A percentile compares a stretch with the other conserved stretches of the same genome.
These are phyloP conservation scores for Hippocampus mohnikei DNA, from an alignment of 2,113 vertebrate genomes.

Conservation along the genomic window DNA sequence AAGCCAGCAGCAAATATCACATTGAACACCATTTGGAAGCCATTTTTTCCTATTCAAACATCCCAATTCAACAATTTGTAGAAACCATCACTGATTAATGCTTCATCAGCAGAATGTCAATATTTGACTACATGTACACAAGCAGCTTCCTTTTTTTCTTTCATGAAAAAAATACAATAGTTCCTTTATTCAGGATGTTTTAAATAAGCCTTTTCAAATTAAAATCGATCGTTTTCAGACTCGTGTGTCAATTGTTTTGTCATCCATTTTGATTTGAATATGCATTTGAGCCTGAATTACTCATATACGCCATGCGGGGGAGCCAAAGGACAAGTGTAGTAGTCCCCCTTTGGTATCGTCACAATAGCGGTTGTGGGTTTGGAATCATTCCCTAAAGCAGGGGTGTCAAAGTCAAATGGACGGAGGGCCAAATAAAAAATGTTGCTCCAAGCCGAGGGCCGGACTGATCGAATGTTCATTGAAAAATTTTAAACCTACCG, in stretches of 20 bases:
- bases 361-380: background rate
- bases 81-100: conserved; percentile 12
- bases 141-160: conserved; percentile 49
- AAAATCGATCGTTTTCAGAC: conserved; percentile 47
- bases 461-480: too few relatives aligned
- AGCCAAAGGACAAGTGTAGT: conserved; percentile 7
- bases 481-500: too few relatives aligned
- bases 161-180: conserved; percentile 19
- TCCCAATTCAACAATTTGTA: conserved; percentile 20
- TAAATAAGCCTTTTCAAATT: conserved; percentile 46
- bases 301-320: conserved; percentile 38
- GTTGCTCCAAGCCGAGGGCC: too few relatives aligned
- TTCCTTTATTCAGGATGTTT: conserved; percentile 43
- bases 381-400: background rate
- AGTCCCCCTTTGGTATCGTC: background rate
- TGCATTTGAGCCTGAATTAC: conserved; percentile 4
- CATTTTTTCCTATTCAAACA: conserved; percentile 5
- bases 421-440: too few relatives aligned
- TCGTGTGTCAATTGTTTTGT: conserved; percentile 26
- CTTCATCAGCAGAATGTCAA: conserved; percentile 52
- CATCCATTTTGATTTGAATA: background rate
- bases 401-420: too few relatives aligned
- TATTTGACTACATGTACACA: conserved; percentile 44
- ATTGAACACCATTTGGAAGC: conserved; percentile 15
- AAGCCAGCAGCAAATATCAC: conserved; percentile 41